These are phyloP conservation scores for Corythoichthys haematopterus DNA, from an alignment of 2,113 vertebrate species.

Conservation along the genomic window DNA sequence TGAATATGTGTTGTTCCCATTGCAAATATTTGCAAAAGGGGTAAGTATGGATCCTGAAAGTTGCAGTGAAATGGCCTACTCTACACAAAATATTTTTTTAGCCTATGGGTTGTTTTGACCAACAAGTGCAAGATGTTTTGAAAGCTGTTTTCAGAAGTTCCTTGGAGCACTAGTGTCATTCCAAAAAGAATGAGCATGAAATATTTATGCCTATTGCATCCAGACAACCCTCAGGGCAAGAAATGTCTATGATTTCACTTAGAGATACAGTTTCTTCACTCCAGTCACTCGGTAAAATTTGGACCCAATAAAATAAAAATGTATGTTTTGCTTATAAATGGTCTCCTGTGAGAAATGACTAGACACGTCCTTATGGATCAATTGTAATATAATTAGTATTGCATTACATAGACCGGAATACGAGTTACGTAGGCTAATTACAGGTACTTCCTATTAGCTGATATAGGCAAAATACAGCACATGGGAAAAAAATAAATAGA, in stretches of 20 bases:
- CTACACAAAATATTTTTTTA: neutral
- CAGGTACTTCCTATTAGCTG: no score
- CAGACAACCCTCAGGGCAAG: neutral
- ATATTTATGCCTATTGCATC: neutral
- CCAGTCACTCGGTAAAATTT: no score
- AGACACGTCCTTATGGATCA: no score
- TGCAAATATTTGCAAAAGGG: neutral
- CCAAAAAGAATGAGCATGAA: neutral
- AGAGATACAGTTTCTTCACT: no score
- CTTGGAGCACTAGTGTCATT: neutral
- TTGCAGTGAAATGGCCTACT: neutral
- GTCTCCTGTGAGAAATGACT: no score
- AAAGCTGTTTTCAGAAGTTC: neutral
- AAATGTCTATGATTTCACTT: neutral
- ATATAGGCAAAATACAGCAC: no score
- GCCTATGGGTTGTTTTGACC: neutral
- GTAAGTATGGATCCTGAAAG: neutral
- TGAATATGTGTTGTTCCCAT: neutral
- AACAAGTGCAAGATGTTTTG: neutral
- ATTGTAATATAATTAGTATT: no score
- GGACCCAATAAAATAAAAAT: no score
- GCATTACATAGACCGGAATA: no score
- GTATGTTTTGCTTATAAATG: no score
- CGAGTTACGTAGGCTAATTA: no score
- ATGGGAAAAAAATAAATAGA: no score